Percentiles rank a stretch among this genome's conserved stretches.
Evolutionary conservation across 2,797 vertebrate genomes (phyloP).

Genomic region (Pagetopsis macropterus): DNA sequence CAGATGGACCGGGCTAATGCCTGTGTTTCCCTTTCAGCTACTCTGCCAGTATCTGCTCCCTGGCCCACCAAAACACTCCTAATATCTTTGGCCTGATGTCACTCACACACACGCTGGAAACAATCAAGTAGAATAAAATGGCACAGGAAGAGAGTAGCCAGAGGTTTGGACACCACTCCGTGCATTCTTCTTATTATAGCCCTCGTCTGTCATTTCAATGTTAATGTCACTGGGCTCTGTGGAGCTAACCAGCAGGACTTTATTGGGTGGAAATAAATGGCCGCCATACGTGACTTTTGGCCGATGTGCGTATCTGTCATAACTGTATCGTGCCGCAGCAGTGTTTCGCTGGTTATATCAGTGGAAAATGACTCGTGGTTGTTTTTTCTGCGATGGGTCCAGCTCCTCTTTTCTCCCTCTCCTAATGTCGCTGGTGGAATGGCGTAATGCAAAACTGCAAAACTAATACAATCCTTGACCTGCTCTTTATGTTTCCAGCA

Average conservation of each 20-base stretch:
- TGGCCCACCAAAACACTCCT: constrained; percentile 60
- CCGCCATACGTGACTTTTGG: constrained; percentile 47
- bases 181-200: constrained; percentile 69
- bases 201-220: constrained; percentile 75
- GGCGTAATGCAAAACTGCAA: constrained; percentile 23
- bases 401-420: constrained; percentile 36
- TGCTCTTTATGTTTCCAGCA: constrained; percentile 13
- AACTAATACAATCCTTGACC: constrained; percentile 17
- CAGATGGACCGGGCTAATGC: constrained; percentile 62
- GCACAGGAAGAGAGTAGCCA: constrained; percentile 77
- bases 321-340: constrained; percentile 60
- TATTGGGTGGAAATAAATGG: constrained; percentile 36
- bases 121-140: constrained; percentile 75
- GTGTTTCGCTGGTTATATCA: constrained; percentile 67
- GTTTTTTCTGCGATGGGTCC: constrained; percentile 60
- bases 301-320: constrained; percentile 46
- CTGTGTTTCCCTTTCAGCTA: constrained; percentile 72
- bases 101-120: constrained; percentile 80
- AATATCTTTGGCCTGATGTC: constrained; percentile 76
- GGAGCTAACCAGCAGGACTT: constrained; percentile 51
- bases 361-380: constrained; percentile 81
- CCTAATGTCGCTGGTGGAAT: constrained; percentile 26
- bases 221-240: constrained; percentile 67
- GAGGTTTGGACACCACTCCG: constrained; percentile 63
- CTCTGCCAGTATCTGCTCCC: constrained; percentile 74